A percentile compares a stretch with the other conserved stretches of the same genome.
Evolutionary conservation across 2,797 vertebrate species (phyloP).

Genomic region (Amazonetta brasiliensis): DNA sequence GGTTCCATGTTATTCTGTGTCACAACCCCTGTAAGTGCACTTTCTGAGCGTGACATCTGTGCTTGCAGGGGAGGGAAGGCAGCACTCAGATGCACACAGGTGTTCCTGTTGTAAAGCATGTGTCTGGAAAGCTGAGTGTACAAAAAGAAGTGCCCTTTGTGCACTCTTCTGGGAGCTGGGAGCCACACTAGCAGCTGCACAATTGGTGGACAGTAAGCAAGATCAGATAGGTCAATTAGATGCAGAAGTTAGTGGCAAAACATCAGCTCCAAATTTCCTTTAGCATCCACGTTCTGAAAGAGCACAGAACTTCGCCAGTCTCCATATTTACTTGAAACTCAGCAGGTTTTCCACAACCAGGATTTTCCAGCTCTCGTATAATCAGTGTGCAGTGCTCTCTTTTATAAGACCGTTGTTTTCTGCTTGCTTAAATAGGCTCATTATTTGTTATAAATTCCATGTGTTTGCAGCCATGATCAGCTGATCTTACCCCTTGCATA

Average conservation of each 20-base stretch:
- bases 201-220: not conserved
- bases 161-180: not conserved
- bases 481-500: not conserved
- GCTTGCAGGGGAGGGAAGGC: not conserved
- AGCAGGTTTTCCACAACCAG: not conserved
- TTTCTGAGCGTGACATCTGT: conserved; percentile 11
- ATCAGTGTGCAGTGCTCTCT: rapidly evolving
- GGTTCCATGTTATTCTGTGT: not conserved
- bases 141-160: conserved; percentile 8
- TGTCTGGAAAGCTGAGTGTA: conserved; percentile 20
- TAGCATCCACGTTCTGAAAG: not conserved
- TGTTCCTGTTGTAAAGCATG: not conserved
- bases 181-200: conserved; percentile 40
- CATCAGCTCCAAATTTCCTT: not conserved
- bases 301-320: not conserved
- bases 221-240: conserved; percentile 36
- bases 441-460: not conserved
- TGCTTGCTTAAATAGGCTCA: not conserved
- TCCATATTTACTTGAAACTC: not conserved
- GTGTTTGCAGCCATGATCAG: not conserved
- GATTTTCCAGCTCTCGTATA: conserved; percentile 18
- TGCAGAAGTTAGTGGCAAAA: not conserved
- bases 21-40: not conserved
- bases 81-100: not conserved
- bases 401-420: not conserved